These are phyloP conservation scores for Drosophila miranda DNA, from an alignment of 1,140 invertebrate species.

Conservation along the genomic window DNA sequence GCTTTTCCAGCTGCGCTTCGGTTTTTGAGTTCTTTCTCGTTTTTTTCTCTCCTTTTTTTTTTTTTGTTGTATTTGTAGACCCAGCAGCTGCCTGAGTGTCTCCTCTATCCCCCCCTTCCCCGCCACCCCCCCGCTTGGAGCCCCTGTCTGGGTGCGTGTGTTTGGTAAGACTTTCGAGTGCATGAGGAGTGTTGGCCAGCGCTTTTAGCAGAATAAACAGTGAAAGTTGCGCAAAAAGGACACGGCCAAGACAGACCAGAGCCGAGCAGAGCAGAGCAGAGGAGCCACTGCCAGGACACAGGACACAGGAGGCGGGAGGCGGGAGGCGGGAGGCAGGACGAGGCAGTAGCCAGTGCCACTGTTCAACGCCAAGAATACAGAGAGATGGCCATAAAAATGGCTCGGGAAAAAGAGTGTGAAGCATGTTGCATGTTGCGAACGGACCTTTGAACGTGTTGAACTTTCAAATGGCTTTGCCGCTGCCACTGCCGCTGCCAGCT, in stretches of 20 bases:
- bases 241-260: constrained; percentile 64
- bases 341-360: neutral
- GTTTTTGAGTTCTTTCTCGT: constrained; percentile 30
- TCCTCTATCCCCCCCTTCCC: constrained; percentile 3
- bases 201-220: constrained; percentile 80
- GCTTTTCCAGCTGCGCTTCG: constrained; percentile 72
- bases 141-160: constrained; percentile 21
- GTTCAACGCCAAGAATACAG: constrained; percentile 8
- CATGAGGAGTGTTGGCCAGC: constrained; percentile 77
- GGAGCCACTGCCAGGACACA: neutral
- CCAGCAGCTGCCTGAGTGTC: constrained; percentile 43
- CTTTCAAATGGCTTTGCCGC: constrained; percentile 77
- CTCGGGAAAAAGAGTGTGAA: constrained; percentile 49
- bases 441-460: constrained; percentile 78
- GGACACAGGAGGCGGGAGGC: constrained; percentile 17
- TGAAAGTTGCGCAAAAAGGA: constrained; percentile 79
- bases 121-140: constrained; percentile 2
- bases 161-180: constrained; percentile 55
- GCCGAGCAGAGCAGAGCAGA: constrained; percentile 1
- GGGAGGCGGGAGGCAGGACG: neutral
- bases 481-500: constrained; percentile 67
- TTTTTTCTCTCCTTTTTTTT: constrained; percentile 10
- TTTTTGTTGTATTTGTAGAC: neutral
- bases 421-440: constrained; percentile 46
- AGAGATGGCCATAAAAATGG: constrained; percentile 29